A percentile compares a stretch with the other conserved stretches of the same genome.
These are phyloP conservation scores for Pyralis farinalis DNA, from an alignment of 2,888 invertebrate genomes.

Conservation along the genomic window DNA sequence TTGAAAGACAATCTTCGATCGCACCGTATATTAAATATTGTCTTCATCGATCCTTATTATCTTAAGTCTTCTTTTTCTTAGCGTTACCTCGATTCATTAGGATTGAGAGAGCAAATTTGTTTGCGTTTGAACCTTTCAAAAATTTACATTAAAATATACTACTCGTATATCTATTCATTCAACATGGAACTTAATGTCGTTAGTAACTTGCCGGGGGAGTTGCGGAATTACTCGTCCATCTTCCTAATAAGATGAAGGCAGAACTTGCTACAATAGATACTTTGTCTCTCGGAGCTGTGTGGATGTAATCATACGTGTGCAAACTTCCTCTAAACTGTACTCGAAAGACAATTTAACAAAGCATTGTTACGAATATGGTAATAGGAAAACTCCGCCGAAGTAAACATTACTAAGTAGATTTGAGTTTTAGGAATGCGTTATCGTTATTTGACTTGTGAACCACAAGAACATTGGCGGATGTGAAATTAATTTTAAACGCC, in stretches of 20 bases:
- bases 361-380: slow-evolving; percentile 16
- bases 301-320: slow-evolving; percentile 29
- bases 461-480: neutral
- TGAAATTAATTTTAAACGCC: neutral
- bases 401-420: slow-evolving; percentile 17
- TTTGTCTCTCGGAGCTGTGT: slow-evolving; percentile 19
- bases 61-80: slow-evolving; percentile 8
- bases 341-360: slow-evolving; percentile 16
- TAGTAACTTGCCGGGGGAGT: slow-evolving; percentile 30
- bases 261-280: slow-evolving; percentile 22
- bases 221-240: slow-evolving; percentile 42
- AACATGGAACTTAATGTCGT: slow-evolving; percentile 39
- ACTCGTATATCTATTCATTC: slow-evolving; percentile 55
- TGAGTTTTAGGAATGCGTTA: neutral
- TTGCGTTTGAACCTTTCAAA: too few species aligned
- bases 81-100: too few species aligned
- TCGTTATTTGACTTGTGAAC: slow-evolving; percentile 2
- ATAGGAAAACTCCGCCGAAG: slow-evolving; percentile 8
- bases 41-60: slow-evolving; percentile 35
- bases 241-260: slow-evolving; percentile 28
- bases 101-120: too few species aligned
- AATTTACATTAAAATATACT: too few species aligned
- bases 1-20: slow-evolving; percentile 34
- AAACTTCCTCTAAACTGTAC: slow-evolving; percentile 22
- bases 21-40: slow-evolving; percentile 58